Evolutionary conservation across 2,797 vertebrate species (phyloP), one percentile per base, ranked within the genome.

Genomic region (Nyctibius grandis): DNA sequence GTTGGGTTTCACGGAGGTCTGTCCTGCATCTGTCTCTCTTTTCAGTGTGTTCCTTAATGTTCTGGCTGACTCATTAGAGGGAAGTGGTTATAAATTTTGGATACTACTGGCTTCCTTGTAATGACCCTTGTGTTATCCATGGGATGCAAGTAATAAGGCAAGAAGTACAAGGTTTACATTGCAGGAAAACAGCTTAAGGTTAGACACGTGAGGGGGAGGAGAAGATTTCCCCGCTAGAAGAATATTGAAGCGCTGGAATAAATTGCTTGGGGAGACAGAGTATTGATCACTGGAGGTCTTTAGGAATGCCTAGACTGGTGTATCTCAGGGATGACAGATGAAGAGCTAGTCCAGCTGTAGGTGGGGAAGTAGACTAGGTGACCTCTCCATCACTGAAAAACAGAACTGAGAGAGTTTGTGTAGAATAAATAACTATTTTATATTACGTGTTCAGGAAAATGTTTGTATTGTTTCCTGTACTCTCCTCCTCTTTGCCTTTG

Each of bases 121-220:
- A 9, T n/a, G 34, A 59, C 5, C 12, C 3, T 28, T 34, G 12
- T 72, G 50, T 75, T 76, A 26, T 17, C 34, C 7, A 2, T 60
- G 50, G 33, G 31, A 40, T 38, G 60, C 38, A 23, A 33, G 12
- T 44, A 60, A 23, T 0, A 33, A n/a, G 17, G 18, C 74, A 61
- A 76, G 69, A 48, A 78, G 45, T 45, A 29, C 10, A 25, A 68
- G 31, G 42, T 36, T 88, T 67, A 81, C 77, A 51, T 48, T 74
- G 22, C 53, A 64, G 21, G 40, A 51, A 86, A 53, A 33, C 33
- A 54, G 21, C 26, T 82, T 45, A 47, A 65, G n/a, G 34, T 54
- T 85, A 67, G 64, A 34, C n/a, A 6, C 2, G 1, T 0, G 0
- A 15, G 19, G 15, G 14, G 36, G 63, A 70, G 16, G n/a, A 29